These are phyloP conservation scores for Drosophila koepferae DNA, from an alignment of 2,888 invertebrate genomes.

Conservation along the genomic window DNA sequence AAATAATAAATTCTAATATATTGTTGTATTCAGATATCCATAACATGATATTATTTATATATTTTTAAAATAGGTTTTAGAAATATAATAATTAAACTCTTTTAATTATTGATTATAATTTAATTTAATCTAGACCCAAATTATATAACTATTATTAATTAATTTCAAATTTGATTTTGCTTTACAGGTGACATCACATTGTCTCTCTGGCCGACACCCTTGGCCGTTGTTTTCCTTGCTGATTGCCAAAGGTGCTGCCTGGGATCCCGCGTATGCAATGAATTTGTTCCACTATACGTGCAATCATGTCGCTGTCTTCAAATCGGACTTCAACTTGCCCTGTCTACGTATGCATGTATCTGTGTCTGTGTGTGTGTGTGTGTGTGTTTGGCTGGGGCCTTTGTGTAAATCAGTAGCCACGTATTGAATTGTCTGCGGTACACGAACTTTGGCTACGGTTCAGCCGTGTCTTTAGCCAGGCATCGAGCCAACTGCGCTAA, in stretches of 20 bases:
- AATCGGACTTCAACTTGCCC: constrained; percentile 27
- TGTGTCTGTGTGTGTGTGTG: constrained; percentile 1
- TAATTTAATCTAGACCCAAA: too few relatives aligned
- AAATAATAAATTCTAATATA: too few relatives aligned
- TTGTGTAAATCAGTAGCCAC: constrained; percentile 68
- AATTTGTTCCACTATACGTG: constrained; percentile 78
- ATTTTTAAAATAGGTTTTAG: background rate
- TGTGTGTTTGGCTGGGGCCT: constrained; percentile 3
- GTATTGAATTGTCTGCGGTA: constrained; percentile 58
- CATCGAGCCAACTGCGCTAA: constrained; percentile 17
- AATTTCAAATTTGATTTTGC: background rate
- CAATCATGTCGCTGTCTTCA: constrained; percentile 60
- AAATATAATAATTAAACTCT: too few relatives aligned
- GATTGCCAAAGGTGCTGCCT: constrained; percentile 74
- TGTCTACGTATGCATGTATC: background rate
- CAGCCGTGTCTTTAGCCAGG: constrained; percentile 18
- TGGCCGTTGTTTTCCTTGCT: constrained; percentile 47
- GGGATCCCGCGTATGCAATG: constrained; percentile 72
- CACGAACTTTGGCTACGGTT: constrained; percentile 53
- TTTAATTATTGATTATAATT: too few relatives aligned
- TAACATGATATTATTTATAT: background rate
- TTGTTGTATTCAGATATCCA: too few relatives aligned
- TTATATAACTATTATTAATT: background rate
- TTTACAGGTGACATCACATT: constrained; percentile 33
- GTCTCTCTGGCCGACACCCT: constrained; percentile 16